Evolutionary conservation across 2,113 vertebrate species (phyloP).

Genomic region (Motacilla alba): DNA sequence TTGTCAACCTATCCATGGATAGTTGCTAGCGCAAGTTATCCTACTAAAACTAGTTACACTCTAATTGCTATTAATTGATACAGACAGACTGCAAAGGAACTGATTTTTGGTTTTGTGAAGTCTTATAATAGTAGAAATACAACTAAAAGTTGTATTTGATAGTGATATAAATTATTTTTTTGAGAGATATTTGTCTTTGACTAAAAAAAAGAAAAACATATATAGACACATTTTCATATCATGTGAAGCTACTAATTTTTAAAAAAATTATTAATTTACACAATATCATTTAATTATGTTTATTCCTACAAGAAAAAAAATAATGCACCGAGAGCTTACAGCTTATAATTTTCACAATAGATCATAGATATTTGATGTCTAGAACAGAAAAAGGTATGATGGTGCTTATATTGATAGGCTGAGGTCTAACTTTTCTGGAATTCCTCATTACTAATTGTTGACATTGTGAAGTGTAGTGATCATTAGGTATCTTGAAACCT

Average conservation of each 20-base stretch:
- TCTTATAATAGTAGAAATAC: not conserved
- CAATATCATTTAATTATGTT: not conserved
- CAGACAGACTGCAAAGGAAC: not conserved
- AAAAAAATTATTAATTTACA: not conserved
- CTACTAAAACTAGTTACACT: not conserved
- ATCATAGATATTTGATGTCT: too few relatives aligned
- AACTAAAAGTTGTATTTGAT: not conserved
- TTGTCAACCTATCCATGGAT: not conserved
- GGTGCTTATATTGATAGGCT: fast-evolving
- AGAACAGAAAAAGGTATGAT: not conserved
- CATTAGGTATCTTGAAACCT: not conserved
- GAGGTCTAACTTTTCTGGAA: not conserved
- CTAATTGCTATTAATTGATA: not conserved
- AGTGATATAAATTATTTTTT: not conserved
- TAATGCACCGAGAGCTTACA: not conserved
- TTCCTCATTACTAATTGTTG: not conserved
- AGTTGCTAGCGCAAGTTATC: not conserved
- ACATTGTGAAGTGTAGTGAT: not conserved
- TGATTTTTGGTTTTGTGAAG: not conserved
- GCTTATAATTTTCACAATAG: not conserved
- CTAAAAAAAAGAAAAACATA: not conserved
- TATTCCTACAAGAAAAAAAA: not conserved
- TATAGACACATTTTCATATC: not conserved
- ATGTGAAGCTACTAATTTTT: not conserved
- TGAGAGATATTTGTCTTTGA: not conserved